Percentiles rank a stretch among this genome's conserved stretches.
These are phyloP conservation scores for Tetragonisca angustula DNA, from an alignment of 2,888 invertebrate genomes.

Conservation along the genomic window DNA sequence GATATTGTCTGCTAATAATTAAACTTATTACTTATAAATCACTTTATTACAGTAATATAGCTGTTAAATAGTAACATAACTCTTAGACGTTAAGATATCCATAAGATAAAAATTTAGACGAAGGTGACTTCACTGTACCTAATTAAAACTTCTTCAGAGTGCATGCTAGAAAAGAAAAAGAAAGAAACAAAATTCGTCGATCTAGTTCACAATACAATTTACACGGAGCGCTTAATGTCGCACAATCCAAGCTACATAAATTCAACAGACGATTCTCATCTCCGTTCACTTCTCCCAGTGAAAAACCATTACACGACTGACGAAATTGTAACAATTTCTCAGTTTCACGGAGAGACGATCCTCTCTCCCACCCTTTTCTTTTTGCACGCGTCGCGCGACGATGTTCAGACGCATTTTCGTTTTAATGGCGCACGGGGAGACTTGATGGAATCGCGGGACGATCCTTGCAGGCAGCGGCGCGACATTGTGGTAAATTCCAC, in stretches of 20 bases:
- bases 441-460: constrained; percentile 47
- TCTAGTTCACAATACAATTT: neutral
- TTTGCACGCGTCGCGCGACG: neutral
- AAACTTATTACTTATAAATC: too few species aligned
- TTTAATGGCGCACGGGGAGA: constrained; percentile 56
- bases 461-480: constrained; percentile 29
- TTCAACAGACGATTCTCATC: neutral
- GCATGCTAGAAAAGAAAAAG: too few species aligned
- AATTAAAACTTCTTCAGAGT: too few species aligned
- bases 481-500: constrained; percentile 58
- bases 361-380: neutral
- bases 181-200: neutral
- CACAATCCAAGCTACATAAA: neutral
- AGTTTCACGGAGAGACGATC: neutral
- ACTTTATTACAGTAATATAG: too few species aligned
- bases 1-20: too few species aligned
- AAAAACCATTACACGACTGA: neutral
- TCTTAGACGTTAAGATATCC: too few species aligned
- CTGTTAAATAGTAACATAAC: too few species aligned
- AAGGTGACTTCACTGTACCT: too few species aligned
- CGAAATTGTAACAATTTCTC: constrained; percentile 31
- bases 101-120: too few species aligned
- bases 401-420: constrained; percentile 29
- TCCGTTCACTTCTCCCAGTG: too few species aligned
- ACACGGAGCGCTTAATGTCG: neutral